These are phyloP conservation scores for Rhinella marina DNA, from an alignment of 2,797 vertebrate genomes.

Conservation along the genomic window DNA sequence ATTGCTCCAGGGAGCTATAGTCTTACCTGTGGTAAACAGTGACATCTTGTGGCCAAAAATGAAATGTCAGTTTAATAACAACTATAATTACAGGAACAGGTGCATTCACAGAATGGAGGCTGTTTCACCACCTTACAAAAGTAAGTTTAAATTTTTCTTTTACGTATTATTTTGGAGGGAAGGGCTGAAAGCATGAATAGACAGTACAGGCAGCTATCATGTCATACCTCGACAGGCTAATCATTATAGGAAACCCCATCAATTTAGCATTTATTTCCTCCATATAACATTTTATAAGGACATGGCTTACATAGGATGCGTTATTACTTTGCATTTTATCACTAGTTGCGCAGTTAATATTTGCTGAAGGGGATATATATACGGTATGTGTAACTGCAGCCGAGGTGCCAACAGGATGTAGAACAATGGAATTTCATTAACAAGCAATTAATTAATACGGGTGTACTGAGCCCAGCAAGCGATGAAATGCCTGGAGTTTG, in stretches of 20 bases:
- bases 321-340: background rate
- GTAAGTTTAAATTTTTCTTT: too few species aligned
- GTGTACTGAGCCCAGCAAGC: background rate
- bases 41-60: too few species aligned
- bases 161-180: too few species aligned
- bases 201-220: background rate
- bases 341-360: background rate
- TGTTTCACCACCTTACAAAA: too few species aligned
- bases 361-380: constrained; percentile 2
- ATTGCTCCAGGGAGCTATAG: too few species aligned
- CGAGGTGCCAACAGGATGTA: background rate
- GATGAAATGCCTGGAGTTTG: background rate
- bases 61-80: too few species aligned
- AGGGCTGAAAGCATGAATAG: too few species aligned
- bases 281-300: background rate
- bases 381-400: background rate
- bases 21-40: too few species aligned
- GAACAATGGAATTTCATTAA: background rate
- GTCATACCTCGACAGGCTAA: background rate
- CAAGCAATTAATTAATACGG: background rate
- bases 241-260: background rate
- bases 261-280: background rate
- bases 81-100: too few species aligned
- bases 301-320: background rate
- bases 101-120: too few species aligned